Percentiles rank a stretch among this genome's conserved stretches.
These are phyloP conservation scores for Desmophyllum pertusum DNA, from an alignment of 92 coral and sea anemone species.

Conservation along the genomic window DNA sequence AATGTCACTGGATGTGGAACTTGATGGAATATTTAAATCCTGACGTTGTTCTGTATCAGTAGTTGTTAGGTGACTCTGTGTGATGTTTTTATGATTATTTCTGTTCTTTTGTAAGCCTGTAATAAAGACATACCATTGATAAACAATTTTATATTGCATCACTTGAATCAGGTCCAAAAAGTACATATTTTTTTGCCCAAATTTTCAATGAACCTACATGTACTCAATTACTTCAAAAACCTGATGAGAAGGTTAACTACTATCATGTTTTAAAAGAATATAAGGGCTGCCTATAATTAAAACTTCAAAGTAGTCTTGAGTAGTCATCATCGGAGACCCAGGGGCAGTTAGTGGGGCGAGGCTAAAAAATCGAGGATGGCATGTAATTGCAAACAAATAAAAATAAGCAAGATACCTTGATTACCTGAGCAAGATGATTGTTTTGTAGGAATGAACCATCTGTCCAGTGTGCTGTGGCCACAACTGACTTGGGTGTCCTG, in stretches of 20 bases:
- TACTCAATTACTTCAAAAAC: too few species aligned
- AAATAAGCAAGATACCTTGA: neutral
- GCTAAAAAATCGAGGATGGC: too few species aligned
- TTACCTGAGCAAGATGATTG: neutral
- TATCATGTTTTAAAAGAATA: too few species aligned
- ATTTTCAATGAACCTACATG: too few species aligned
- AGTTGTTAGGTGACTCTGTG: neutral
- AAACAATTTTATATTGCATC: neutral
- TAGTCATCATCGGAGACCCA: too few species aligned
- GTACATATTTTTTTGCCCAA: too few species aligned
- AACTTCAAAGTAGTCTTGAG: too few species aligned
- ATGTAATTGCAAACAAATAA: neutral
- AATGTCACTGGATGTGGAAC: conserved; percentile 11
- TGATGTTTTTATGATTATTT: too few species aligned
- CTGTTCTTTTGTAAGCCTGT: conserved; percentile 11
- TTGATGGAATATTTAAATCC: conserved; percentile 13
- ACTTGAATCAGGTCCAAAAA: too few species aligned
- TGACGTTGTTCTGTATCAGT: neutral
- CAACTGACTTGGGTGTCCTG: conserved; percentile 27
- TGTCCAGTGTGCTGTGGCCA: conserved; percentile 66
- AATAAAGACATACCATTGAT: neutral
- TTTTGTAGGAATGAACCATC: conserved; percentile 70
- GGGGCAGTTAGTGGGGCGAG: too few species aligned
- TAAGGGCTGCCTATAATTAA: too few species aligned
- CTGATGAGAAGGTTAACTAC: too few species aligned